These are phyloP conservation scores for Callionymus lyra DNA, from an alignment of 2,113 vertebrate genomes.

Conservation along the genomic window DNA sequence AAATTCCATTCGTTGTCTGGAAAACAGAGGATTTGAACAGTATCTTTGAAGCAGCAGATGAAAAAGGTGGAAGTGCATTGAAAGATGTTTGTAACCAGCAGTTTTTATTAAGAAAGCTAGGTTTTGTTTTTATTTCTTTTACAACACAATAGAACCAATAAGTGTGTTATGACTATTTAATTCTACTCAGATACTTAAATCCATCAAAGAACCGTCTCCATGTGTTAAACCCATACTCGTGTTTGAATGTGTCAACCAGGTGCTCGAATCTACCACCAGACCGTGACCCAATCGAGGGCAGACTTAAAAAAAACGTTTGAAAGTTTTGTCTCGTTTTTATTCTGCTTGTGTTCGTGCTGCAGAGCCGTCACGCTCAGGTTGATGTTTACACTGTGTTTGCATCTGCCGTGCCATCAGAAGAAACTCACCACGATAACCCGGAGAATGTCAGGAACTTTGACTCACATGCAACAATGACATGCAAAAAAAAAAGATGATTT, in stretches of 20 bases:
- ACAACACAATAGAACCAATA: conserved; percentile 5
- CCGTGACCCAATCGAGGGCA: conserved; percentile 15
- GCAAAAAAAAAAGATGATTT: too few relatives aligned
- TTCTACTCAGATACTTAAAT: conserved; percentile 19
- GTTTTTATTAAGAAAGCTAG: too few relatives aligned
- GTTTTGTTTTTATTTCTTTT: too few relatives aligned
- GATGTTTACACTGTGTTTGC: conserved; percentile 16
- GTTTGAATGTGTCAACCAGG: conserved; percentile 17
- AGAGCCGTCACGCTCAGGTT: conserved; percentile 2
- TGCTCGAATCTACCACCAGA: conserved; percentile 39
- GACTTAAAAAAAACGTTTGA: conserved; percentile 2
- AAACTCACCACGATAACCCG: conserved; percentile 3
- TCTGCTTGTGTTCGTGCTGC: conserved; percentile 8
- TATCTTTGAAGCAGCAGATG: background rate
- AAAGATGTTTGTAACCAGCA: conserved; percentile 1
- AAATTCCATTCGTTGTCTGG: too few relatives aligned
- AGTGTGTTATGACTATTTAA: conserved; percentile 24
- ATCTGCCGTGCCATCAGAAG: conserved; percentile 20
- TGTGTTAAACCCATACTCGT: background rate
- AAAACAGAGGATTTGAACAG: too few relatives aligned
- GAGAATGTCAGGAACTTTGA: too few relatives aligned
- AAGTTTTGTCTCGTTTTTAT: conserved; percentile 18
- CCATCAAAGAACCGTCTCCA: conserved; percentile 2
- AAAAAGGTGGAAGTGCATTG: conserved; percentile 9
- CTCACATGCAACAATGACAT: background rate